Evolutionary conservation across 2,113 vertebrate genomes (phyloP), one percentile per base, ranked within the genome.

Genomic region (Motacilla alba): DNA sequence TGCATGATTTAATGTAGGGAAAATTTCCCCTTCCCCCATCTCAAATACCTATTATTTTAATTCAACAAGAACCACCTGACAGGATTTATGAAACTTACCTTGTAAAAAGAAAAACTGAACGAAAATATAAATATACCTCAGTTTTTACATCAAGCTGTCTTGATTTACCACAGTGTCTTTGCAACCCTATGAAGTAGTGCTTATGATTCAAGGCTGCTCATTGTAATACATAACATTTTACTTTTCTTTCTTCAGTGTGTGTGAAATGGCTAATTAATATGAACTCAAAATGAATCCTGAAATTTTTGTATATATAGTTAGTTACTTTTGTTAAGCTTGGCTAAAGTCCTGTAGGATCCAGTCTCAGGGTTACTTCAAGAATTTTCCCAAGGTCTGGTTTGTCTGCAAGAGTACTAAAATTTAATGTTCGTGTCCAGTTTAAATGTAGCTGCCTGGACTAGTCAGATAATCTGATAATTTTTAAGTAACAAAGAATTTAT

Each of bases 1-100:
- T 77, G 15, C 20, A 31, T 70, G 50, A 86, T 88, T 73, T 86
- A 73, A 76, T 18, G 31, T 16, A 44, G 16, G 7, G 21, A 4
- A 55, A 55, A 56, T 70, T 46, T 62, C 1, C 4, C 1, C 2
- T 4, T 5, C 13, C 2, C 1, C 6, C 4, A n/a, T 49, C 49
- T 85, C 43, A 80, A 66, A 76, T 76, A 55, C 41, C 23, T 83
- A 46, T 88, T 88, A 50, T 70, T 88, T 94, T 83, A 86, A 77
- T 81, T 58, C 64, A 92, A 66, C 9, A 66, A 69, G n/a, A 86
- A 9, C 60, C 70, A 43, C 72, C 39, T 55, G 28, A 63, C 11
- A 73, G 17, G 27, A 89, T 83, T 92, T 9, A 59, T 77, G 43
- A 22, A 89, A 67, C 49, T 74, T 92, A 67, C n/a, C 23, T 62